Base-by-base conservation (phyloP, 2,113 vertebrate species). In the Hydrolagus affinis region DNA sequence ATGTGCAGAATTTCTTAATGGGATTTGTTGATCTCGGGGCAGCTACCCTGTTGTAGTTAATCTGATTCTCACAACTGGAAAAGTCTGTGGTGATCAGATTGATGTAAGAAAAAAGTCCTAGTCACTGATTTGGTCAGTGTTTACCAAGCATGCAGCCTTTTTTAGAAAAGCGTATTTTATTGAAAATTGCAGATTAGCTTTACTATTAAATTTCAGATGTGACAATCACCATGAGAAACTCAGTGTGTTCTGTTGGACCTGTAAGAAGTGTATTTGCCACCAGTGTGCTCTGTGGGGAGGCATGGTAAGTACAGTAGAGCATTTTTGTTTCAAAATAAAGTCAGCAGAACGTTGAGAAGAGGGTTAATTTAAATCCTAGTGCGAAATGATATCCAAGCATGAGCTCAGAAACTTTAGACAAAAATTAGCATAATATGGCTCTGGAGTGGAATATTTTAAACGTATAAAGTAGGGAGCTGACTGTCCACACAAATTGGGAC, bases 191-290 rank as follows among this genome's bases (percentile, higher is more conserved):
- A 11, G n/a, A 59, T 17, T n/a, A 32, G 59, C 86, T 88, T 2
- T 8, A 73, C 80, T 86, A 62, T n/a, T 9, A 25, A n/a, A 85
- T 23, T 87, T 66, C 89, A 99, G 98, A 90, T 99, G 98, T 94
- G 98, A 99, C 90, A 98, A 96, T 90, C 98, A 99, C 88, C 97
- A 96, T 57, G 98, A 99, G 92, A 99, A 99, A 88, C 94, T 99
- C 86, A 99, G 98, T 85, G 98, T 99, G 17, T 99, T 98, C 94
- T 99, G 97, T 89, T 99, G 98, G 98, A 99, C 98, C 71, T 99
- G 97, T 89, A 98, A 98, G 92, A 99, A 98, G 87, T 99, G 97
- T 87, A 99, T 99, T 92, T 99, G 98, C 87, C 98, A 99, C 90
- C 98, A 99, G 89, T 99, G 98, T 90, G 98, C 98, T 0, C 96